A percentile compares a stretch with the other conserved stretches of the same genome.
These are phyloP conservation scores for Zaprionus davidi DNA, from an alignment of 1,140 invertebrate genomes.

Conservation along the genomic window DNA sequence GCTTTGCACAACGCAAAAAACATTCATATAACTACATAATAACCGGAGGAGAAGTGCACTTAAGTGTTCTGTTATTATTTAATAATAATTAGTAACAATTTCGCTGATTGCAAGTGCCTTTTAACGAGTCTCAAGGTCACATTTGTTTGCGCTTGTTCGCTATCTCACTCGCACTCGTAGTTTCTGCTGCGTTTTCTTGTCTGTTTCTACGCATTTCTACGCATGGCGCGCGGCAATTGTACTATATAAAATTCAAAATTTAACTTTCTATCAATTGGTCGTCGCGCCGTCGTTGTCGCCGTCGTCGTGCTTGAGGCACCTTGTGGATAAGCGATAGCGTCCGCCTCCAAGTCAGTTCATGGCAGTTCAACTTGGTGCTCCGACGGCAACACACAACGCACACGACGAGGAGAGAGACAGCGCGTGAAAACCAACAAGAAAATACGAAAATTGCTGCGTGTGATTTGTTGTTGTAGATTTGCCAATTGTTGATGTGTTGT, in stretches of 20 bases:
- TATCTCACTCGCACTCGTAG: not conserved
- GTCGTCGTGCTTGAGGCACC: conserved; percentile 45
- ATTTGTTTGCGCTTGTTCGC: conserved; percentile 24
- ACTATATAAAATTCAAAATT: conserved; percentile 55
- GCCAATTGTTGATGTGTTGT: conserved; percentile 29
- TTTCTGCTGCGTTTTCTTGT: conserved; percentile 5
- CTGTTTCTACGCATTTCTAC: conserved; percentile 25
- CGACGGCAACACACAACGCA: conserved; percentile 53
- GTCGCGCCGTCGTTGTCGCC: not conserved
- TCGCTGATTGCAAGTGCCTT: not conserved
- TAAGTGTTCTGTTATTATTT: not conserved
- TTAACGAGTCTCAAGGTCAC: conserved; percentile 23
- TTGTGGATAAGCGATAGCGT: conserved; percentile 67
- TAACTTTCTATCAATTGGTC: conserved; percentile 51
- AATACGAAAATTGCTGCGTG: conserved; percentile 32
- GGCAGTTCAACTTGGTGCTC: conserved; percentile 69
- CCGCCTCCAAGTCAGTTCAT: conserved; percentile 61
- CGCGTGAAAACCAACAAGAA: conserved; percentile 32
- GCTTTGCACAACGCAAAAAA: conserved; percentile 20
- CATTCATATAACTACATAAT: not conserved
- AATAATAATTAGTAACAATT: conserved; percentile 19
- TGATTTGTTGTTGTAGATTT: conserved; percentile 26
- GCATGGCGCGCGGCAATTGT: conserved; percentile 37
- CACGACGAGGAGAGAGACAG: conserved; percentile 16
- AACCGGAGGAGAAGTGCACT: not conserved